Percentiles rank a stretch among this genome's conserved stretches.
Evolutionary conservation across 2,113 vertebrate genomes (phyloP).

Genomic region (Dicrurus megarhynchus): DNA sequence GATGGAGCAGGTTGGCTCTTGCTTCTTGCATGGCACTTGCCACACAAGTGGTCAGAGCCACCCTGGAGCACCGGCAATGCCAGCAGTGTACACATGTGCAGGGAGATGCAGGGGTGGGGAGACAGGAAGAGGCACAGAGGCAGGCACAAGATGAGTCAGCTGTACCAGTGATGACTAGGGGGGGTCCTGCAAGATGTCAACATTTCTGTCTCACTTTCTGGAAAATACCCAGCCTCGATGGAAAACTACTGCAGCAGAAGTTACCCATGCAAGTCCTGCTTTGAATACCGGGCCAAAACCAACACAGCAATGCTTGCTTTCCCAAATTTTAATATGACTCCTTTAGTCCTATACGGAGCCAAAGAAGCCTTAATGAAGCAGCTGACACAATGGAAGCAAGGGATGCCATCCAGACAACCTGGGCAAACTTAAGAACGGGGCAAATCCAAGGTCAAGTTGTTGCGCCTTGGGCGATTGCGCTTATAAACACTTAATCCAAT

Average conservation of each 20-base stretch:
- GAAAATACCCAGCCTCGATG: conserved; percentile 26
- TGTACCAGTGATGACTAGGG: not conserved
- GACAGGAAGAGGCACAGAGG: not conserved
- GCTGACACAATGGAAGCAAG: not conserved
- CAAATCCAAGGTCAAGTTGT: not conserved
- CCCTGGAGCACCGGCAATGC: not conserved
- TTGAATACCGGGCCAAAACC: not conserved
- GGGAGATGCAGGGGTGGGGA: not conserved
- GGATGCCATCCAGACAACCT: not conserved
- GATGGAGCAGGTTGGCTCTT: not conserved
- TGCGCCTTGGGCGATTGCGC: not conserved
- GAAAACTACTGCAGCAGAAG: conserved; percentile 49
- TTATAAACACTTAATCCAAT: not conserved
- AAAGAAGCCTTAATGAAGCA: not conserved
- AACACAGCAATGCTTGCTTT: not conserved
- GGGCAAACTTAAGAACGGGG: not conserved
- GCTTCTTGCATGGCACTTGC: not conserved
- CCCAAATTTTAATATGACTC: not conserved
- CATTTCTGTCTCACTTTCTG: not conserved
- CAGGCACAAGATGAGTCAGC: conserved; percentile 20
- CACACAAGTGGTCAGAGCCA: not conserved
- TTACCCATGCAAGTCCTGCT: not conserved
- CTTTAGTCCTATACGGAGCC: not conserved
- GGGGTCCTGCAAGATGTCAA: conserved; percentile 23
- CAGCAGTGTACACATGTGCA: accelerated